Evolutionary conservation across 2,113 vertebrate genomes (phyloP).

Genomic region (Carollia perspicillata): DNA sequence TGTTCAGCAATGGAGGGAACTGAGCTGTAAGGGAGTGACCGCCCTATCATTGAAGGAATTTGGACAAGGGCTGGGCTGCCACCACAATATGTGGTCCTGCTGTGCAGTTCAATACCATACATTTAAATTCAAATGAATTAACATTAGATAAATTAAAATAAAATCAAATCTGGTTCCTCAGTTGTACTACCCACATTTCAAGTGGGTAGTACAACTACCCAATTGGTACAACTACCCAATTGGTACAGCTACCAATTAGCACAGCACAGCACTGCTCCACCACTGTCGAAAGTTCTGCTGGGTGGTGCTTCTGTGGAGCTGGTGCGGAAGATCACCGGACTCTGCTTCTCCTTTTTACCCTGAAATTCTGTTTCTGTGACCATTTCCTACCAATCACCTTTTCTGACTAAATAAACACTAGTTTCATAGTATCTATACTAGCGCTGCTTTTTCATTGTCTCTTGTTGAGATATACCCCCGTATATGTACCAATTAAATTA

Average conservation of each 20-base stretch:
- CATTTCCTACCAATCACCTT: not conserved
- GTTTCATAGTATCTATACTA: not conserved
- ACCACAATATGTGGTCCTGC: not conserved
- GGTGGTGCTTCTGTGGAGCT: not conserved
- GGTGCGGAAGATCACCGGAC: not conserved
- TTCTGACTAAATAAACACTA: not conserved
- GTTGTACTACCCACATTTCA: not conserved
- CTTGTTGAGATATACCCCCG: not conserved
- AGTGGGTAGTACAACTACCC: too few relatives aligned
- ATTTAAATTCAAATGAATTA: not conserved
- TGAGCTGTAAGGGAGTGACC: not conserved
- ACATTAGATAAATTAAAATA: not conserved
- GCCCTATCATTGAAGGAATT: not conserved
- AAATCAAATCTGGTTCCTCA: not conserved
- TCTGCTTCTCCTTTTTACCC: not conserved
- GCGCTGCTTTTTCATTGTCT: not conserved
- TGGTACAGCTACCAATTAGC: not conserved
- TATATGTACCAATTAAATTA: not conserved
- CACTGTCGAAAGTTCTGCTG: not conserved
- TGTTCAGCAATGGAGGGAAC: not conserved
- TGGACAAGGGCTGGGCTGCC: not conserved
- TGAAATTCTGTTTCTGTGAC: not conserved
- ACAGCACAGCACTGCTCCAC: not conserved
- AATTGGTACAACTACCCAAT: too few relatives aligned
- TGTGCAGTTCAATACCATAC: not conserved